Conservation (phyloP, 2,888 invertebrate genomes). For the Megamerina dolium region DNA sequence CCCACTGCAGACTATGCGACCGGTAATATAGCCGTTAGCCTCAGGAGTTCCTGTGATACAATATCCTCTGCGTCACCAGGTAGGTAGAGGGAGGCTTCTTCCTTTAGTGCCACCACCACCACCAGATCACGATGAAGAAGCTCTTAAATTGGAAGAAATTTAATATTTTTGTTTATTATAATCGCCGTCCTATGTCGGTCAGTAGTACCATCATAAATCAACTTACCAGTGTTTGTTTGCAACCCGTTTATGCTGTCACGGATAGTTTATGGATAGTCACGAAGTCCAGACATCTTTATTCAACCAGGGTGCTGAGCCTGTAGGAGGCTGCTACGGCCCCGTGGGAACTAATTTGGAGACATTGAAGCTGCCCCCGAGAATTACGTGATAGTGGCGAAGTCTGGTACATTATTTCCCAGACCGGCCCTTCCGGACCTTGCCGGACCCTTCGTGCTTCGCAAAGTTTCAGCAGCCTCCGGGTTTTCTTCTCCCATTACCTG, state of each 20-base stretch:
- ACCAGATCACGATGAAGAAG: no score
- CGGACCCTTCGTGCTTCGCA: background rate
- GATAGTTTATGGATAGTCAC: background rate
- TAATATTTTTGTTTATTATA: no score
- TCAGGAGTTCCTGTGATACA: no score
- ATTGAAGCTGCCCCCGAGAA: background rate
- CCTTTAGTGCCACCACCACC: no score
- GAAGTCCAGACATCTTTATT: background rate
- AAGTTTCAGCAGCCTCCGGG: background rate
- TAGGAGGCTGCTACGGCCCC: background rate
- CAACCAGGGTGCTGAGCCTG: background rate
- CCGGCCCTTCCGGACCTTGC: slow-evolving; percentile 11
- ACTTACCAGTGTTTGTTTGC: background rate
- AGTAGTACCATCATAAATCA: background rate
- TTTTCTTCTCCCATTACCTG: slow-evolving; percentile 9
- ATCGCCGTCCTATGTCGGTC: no score
- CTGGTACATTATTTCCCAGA: background rate
- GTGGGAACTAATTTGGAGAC: background rate
- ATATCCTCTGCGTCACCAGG: no score
- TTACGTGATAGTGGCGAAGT: background rate
- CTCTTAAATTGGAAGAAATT: no score
- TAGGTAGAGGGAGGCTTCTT: no score
- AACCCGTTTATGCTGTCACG: background rate
- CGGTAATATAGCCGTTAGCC: no score
- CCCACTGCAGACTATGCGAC: no score